Evolutionary conservation across 2,888 invertebrate genomes (phyloP).

Genomic region (Cistogaster globosa): DNA sequence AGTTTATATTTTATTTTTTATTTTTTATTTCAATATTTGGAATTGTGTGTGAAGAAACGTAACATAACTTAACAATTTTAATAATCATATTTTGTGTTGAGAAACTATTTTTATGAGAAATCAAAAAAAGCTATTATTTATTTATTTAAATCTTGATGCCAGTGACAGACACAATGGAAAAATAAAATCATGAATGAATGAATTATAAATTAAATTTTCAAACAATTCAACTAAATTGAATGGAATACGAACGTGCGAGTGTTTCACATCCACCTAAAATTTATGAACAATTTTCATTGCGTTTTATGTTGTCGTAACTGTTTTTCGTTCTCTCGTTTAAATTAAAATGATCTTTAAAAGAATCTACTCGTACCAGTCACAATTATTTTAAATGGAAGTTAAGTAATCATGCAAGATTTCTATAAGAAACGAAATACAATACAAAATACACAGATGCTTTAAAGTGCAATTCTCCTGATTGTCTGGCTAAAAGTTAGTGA

Average conservation of each 20-base stretch:
- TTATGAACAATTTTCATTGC: constrained; percentile 47
- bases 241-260: constrained; percentile 14
- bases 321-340: not conserved
- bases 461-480: constrained; percentile 26
- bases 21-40: too few species aligned
- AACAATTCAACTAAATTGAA: constrained; percentile 31
- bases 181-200: constrained; percentile 62
- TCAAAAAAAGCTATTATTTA: constrained; percentile 14
- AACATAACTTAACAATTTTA: constrained; percentile 25
- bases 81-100: constrained; percentile 49
- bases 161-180: constrained; percentile 50
- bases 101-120: constrained; percentile 31
- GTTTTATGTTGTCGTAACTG: constrained; percentile 24
- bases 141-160: constrained; percentile 39
- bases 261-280: constrained; percentile 14
- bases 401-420: constrained; percentile 59
- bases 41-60: constrained; percentile 53
- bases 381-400: constrained; percentile 67
- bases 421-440: not conserved
- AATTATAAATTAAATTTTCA: constrained; percentile 35
- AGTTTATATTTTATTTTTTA: not conserved
- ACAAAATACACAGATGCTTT: constrained; percentile 44
- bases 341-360: constrained; percentile 24
- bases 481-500: constrained; percentile 15
- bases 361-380: constrained; percentile 59